Evolutionary conservation across 2,888 invertebrate genomes (phyloP).

Genomic region (Slavum lentiscoides): DNA sequence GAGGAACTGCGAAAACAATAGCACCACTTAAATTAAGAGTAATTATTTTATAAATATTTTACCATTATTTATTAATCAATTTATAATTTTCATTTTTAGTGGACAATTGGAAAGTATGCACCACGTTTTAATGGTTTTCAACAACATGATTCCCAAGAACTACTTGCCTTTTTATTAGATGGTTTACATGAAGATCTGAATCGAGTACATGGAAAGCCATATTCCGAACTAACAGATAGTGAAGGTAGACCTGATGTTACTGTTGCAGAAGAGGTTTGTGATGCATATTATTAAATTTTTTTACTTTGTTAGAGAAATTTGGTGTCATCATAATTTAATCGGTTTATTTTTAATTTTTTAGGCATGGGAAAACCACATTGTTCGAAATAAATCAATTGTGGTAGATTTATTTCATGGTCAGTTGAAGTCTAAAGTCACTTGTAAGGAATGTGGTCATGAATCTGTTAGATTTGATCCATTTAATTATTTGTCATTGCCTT

Average conservation of each 20-base stretch:
- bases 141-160: constrained; percentile 92
- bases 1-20: constrained; percentile 78
- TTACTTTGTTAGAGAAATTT: constrained; percentile 33
- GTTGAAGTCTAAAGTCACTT: constrained; percentile 83
- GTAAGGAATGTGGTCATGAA: constrained; percentile 79
- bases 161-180: constrained; percentile 88
- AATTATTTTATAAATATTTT: constrained; percentile 54
- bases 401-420: constrained; percentile 92
- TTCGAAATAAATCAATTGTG: constrained; percentile 82
- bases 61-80: neutral
- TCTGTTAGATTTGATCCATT: constrained; percentile 91
- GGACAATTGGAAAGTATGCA: constrained; percentile 84
- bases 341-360: constrained; percentile 57
- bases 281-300: neutral
- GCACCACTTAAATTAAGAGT: constrained; percentile 81
- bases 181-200: constrained; percentile 91
- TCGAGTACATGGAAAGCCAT: constrained; percentile 74
- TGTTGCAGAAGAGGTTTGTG: constrained; percentile 63
- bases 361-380: constrained; percentile 83
- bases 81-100: constrained; percentile 60
- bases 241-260: constrained; percentile 75
- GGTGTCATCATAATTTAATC: neutral
- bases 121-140: constrained; percentile 85
- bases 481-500: constrained; percentile 83
- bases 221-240: constrained; percentile 74